These are phyloP conservation scores for Parnassius orleans DNA, from an alignment of 2,888 invertebrate genomes.

Conservation along the genomic window DNA sequence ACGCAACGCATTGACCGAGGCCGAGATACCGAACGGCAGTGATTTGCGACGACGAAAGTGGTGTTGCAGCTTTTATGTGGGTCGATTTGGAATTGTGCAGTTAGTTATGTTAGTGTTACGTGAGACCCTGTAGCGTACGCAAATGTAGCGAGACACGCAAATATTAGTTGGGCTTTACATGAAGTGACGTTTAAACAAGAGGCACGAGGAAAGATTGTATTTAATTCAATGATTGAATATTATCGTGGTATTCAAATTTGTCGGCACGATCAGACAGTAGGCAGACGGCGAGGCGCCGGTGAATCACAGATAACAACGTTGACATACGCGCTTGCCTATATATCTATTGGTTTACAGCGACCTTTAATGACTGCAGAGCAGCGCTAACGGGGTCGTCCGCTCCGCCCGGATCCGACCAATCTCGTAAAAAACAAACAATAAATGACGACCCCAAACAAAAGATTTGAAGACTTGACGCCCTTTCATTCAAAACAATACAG, in stretches of 20 bases:
- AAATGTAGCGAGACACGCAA: constrained; percentile 13
- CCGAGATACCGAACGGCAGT: constrained; percentile 71
- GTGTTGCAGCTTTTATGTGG: constrained; percentile 78
- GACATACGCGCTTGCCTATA: constrained; percentile 69
- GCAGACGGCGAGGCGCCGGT: constrained; percentile 77
- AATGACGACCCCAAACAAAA: constrained; percentile 29
- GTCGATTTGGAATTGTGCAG: constrained; percentile 63
- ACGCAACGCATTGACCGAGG: constrained; percentile 78
- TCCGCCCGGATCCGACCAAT: constrained; percentile 45
- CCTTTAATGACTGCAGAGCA: constrained; percentile 63
- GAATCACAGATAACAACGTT: constrained; percentile 73
- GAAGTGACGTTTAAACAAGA: constrained; percentile 24
- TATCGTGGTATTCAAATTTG: constrained; percentile 69
- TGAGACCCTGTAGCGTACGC: constrained; percentile 38
- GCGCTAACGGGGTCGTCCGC: constrained; percentile 52
- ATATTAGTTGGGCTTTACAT: constrained; percentile 11
- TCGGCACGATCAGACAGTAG: constrained; percentile 67
- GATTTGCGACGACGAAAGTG: constrained; percentile 80
- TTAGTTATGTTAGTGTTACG: constrained; percentile 71
- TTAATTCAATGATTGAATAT: constrained; percentile 68
- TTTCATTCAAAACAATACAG: constrained; percentile 20
- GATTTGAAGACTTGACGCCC: constrained; percentile 14
- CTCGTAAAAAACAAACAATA: constrained; percentile 53
- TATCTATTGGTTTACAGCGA: constrained; percentile 71
- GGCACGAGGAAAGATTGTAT: constrained; percentile 47